These are phyloP conservation scores for Drosophila infuscata DNA, from an alignment of 2,888 invertebrate species.

Conservation along the genomic window DNA sequence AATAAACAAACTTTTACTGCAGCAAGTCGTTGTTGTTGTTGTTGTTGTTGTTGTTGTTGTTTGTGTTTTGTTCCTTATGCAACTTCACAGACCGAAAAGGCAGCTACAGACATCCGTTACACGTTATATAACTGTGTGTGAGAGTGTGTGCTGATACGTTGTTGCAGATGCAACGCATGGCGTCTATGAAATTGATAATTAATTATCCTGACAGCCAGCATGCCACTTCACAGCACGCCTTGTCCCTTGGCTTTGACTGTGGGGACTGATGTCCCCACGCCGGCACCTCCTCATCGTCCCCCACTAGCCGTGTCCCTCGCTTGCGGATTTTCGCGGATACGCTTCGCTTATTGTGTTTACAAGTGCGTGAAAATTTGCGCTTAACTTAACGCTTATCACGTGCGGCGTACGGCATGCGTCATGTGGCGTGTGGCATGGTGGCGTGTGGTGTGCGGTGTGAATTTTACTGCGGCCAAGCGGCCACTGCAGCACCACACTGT, in stretches of 20 bases:
- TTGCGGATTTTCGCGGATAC: slow-evolving; percentile 69
- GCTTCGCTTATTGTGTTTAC: slow-evolving; percentile 77
- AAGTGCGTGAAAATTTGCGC: slow-evolving; percentile 80
- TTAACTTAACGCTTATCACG: slow-evolving; percentile 75
- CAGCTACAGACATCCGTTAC: slow-evolving; percentile 18
- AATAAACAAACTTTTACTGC: slow-evolving; percentile 31
- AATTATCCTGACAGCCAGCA: slow-evolving; percentile 69
- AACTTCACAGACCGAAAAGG: slow-evolving; percentile 48
- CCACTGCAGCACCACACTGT: slow-evolving; percentile 17
- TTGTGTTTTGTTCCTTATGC: slow-evolving; percentile 10
- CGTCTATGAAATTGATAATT: slow-evolving; percentile 77
- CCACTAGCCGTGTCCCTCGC: slow-evolving; percentile 25
- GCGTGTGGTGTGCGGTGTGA: slow-evolving; percentile 55
- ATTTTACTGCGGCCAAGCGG: slow-evolving; percentile 65
- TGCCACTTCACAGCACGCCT: slow-evolving; percentile 15
- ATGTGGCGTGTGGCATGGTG: slow-evolving; percentile 65
- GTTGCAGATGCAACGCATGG: slow-evolving; percentile 37
- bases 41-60: slow-evolving; percentile 20
- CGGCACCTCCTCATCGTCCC: slow-evolving; percentile 3
- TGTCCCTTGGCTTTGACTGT: slow-evolving; percentile 10
- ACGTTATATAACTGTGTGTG: slow-evolving; percentile 6
- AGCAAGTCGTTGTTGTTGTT: slow-evolving; percentile 18
- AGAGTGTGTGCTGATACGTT: slow-evolving; percentile 28
- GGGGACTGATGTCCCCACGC: slow-evolving; percentile 17
- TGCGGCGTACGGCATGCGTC: slow-evolving; percentile 43